Evolutionary conservation across 1,140 invertebrate species (phyloP).

Genomic region (Atopsyche davidsoni): DNA sequence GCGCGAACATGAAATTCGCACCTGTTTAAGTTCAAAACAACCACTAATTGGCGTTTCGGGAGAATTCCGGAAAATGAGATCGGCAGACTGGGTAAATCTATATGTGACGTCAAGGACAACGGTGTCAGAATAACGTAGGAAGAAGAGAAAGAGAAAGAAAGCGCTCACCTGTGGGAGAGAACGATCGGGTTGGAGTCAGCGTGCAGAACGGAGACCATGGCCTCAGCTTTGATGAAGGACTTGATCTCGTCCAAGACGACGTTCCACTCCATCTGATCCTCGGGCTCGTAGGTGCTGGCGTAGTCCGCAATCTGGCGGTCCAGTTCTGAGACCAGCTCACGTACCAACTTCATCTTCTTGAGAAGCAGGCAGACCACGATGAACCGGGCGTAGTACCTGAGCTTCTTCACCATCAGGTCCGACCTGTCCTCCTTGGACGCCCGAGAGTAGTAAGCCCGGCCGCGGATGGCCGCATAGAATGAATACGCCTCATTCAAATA

Average conservation of each 20-base stretch:
- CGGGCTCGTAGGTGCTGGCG: constrained; percentile 87
- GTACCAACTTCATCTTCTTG: constrained; percentile 90
- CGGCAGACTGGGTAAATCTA: too few species aligned
- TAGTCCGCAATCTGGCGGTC: constrained; percentile 91
- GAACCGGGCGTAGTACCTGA: constrained; percentile 93
- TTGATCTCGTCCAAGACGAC: constrained; percentile 92
- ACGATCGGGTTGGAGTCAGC: constrained; percentile 70
- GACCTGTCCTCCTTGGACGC: constrained; percentile 90
- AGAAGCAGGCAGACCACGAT: constrained; percentile 93
- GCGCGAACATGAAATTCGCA: too few species aligned
- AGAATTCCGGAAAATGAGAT: too few species aligned
- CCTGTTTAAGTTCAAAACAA: too few species aligned
- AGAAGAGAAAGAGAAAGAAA: too few species aligned
- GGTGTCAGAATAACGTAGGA: too few species aligned
- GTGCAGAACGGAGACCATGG: constrained; percentile 80
- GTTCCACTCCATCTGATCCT: constrained; percentile 95
- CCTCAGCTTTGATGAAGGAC: constrained; percentile 90
- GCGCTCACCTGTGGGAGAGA: constrained; percentile 67
- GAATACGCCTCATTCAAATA: constrained; percentile 94
- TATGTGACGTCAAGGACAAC: too few species aligned
- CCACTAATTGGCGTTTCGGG: too few species aligned
- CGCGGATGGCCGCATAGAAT: constrained; percentile 93
- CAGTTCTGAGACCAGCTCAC: constrained; percentile 86
- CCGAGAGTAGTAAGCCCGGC: constrained; percentile 89
- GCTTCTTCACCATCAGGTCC: constrained; percentile 96